Base-by-base conservation (phyloP, 1,140 invertebrate species). In the Thrips palmi region DNA sequence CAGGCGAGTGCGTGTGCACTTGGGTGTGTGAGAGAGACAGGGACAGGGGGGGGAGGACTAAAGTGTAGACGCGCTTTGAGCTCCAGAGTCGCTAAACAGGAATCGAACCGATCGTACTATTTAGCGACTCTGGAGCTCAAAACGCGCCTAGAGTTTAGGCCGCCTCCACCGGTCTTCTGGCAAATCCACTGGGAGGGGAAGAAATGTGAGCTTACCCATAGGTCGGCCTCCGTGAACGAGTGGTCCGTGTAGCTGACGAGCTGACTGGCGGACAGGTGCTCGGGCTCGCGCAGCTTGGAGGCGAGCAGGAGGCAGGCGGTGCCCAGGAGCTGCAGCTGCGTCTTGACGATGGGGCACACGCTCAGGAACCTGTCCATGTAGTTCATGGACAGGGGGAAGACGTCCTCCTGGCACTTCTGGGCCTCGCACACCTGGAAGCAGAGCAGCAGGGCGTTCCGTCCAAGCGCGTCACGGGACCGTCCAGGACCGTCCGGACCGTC, bases 291-390 rank as follows among this genome's bases (percentile, higher is more conserved):
- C 14, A 94, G 62, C 63, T 96, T 96, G 12, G 87, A 92, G 2
- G 86, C 81, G 35, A 96, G 63, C 41, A 94, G 68, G 42, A 94
- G 68, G 51, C 87, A 92, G 11, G 78, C 77, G 1, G 85, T 78
- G 20, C 82, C 88, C 46, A 94, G 60, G 14, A 92, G 68, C 64
- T 96, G 89, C 22, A 96, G 66, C 51, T 87, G 80, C 37, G 67
- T 74, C 58, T 84, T 84, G 43, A 70, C 67, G 47, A 84, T 74
- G 12, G 74, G 71, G 52, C 76, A 77, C 28, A 73, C 70, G 47
- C 73, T 78, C 45, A 96, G 62, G 65, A 92, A 91, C 52, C 89
- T 70, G 62, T 96, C 87, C 64, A 96, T 59, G 59, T 87, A 91
- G 53, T 87, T 89, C 55, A 91, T 76, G 17, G 88, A 80, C 49